Evolutionary conservation across 2,888 invertebrate genomes (phyloP), one percentile per base, ranked within the genome.

Genomic region (Pelosia muscerda): DNA sequence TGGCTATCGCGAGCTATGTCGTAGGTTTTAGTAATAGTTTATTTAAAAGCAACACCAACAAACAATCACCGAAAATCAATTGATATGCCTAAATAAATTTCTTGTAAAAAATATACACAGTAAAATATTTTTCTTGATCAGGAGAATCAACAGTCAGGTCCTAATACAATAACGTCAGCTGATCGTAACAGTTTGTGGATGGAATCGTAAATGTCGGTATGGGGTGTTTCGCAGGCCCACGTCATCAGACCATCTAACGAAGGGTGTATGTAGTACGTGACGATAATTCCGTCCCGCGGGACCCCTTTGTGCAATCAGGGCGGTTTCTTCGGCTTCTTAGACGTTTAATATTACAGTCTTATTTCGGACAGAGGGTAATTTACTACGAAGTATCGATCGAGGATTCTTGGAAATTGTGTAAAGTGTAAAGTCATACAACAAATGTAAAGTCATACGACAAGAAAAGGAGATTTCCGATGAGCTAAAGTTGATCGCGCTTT

Each of bases 231-330:
- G 75, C 49, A 66, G 69, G 75, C 71, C 71, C 66, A 78, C 84
- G 79, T 84, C 83, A 82, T 83, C 80, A 81, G 78, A 74, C 75
- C 79, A 82, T 82, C 90, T 92, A 94, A 94, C 92, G 93, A 94
- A 93, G 91, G 90, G 88, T 28, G 49, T 49, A 49, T 83, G 81
- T 84, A 71, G 82, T 86, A 93, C 92, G 93, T 92, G 94, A 89
- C 91, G 91, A 92, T 93, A 93, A 94, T 93, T 90, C 86, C 80
- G 84, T 90, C 93, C 88, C 92, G 74, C 82, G 92, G 90, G 94
- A 89, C 88, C 86, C 90, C 93, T 94, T 94, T 94, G 93, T 94
- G 90, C 93, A 94, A 94, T 94, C 94, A 94, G 90, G 85, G 90
- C 85, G 92, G 90, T 92, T 94, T 93, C 93, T 93, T 92, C 85